A percentile compares a stretch with the other conserved stretches of the same genome.
Evolutionary conservation across 2,888 invertebrate genomes (phyloP).

Genomic region (Frankliniella fusca): DNA sequence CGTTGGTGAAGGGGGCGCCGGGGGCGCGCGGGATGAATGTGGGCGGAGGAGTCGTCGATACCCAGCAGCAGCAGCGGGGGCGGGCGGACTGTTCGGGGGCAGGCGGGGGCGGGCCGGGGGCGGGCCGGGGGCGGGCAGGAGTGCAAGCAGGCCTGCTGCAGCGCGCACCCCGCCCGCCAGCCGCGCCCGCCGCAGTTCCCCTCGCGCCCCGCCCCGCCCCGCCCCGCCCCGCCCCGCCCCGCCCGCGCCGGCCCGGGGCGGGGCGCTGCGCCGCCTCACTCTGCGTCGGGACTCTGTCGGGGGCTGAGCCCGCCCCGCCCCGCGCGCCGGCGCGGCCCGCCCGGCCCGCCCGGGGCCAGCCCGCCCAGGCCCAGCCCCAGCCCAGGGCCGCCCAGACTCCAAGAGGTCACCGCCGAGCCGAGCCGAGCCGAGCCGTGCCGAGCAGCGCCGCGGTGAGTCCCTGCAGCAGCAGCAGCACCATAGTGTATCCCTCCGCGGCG

Average conservation of each 20-base stretch:
- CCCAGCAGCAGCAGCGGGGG: not conserved
- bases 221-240: not conserved
- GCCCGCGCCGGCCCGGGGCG: not conserved
- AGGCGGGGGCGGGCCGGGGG: not conserved
- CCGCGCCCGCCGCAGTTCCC: not conserved
- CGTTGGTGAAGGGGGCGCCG: not conserved
- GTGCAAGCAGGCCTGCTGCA: not conserved
- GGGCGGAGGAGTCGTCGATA: not conserved
- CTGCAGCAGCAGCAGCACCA: not conserved
- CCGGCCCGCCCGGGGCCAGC: not conserved
- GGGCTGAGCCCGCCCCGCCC: conserved; percentile 8
- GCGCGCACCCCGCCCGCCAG: conserved; percentile 4
- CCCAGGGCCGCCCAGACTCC: not conserved
- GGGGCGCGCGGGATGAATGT: not conserved
- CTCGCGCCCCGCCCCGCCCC: not conserved
- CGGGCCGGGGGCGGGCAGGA: not conserved
- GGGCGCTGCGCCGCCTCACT: not conserved
- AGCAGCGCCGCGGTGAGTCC: not conserved
- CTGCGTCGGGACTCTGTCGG: conserved; percentile 18
- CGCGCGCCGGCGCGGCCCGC: not conserved
- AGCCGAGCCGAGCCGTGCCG: not conserved
- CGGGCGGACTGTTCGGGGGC: not conserved
- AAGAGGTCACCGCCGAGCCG: not conserved
- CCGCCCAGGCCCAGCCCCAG: not conserved
- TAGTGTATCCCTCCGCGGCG: not conserved